A percentile compares a stretch with the other conserved stretches of the same genome.
Evolutionary conservation across 2,888 invertebrate genomes (phyloP).

Genomic region (Vandiemenella viatica): DNA sequence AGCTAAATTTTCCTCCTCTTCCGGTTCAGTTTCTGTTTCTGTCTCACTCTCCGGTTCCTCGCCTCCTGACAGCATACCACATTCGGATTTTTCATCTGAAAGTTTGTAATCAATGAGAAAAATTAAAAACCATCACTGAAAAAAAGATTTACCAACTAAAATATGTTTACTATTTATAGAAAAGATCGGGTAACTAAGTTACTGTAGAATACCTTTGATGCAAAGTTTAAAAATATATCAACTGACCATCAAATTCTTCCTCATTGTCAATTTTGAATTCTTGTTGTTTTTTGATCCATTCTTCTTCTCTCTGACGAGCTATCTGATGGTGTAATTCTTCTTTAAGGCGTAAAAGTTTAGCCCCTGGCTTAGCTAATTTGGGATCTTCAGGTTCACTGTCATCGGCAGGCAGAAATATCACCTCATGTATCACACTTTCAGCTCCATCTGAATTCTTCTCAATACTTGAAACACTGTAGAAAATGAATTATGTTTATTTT

Average conservation of each 20-base stretch:
- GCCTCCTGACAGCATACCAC: constrained; percentile 18
- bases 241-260: constrained; percentile 22
- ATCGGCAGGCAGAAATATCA: not conserved
- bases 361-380: constrained; percentile 26
- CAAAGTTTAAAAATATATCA: not conserved
- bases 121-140: not conserved
- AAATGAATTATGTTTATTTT: too few species aligned
- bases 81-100: constrained; percentile 9
- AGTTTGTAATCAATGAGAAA: not conserved
- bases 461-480: not conserved
- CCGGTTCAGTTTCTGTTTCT: constrained; percentile 25
- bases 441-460: not conserved
- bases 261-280: constrained; percentile 27
- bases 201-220: not conserved
- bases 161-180: too few species aligned
- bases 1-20: constrained; percentile 24
- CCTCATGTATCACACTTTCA: not conserved
- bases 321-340: constrained; percentile 56
- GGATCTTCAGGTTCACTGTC: not conserved
- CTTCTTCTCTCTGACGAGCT: constrained; percentile 48
- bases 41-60: constrained; percentile 22
- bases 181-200: too few species aligned
- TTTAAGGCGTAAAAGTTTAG: constrained; percentile 51
- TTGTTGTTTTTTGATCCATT: constrained; percentile 50
- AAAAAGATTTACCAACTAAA: too few species aligned